Conservation (phyloP, 1,140 invertebrate genomes). For the Diploscapter pachys region DNA sequence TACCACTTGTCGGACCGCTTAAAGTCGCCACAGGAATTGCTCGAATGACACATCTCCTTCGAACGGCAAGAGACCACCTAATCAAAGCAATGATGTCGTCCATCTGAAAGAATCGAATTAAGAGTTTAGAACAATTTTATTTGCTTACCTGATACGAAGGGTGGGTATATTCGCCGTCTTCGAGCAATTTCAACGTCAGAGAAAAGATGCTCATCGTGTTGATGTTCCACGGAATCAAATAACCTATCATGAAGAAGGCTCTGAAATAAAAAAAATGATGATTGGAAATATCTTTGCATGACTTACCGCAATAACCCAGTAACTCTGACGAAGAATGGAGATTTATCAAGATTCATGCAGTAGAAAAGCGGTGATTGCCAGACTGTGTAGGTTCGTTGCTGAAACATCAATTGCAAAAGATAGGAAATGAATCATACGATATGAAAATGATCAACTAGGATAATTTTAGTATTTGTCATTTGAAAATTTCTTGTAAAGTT, state of each 20-base stretch:
- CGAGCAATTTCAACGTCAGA: slow-evolving; percentile 41
- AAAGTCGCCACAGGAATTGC: slow-evolving; percentile 41
- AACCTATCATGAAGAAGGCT: slow-evolving; percentile 49
- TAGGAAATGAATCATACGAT: background rate
- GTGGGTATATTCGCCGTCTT: slow-evolving; percentile 46
- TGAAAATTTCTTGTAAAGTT: background rate
- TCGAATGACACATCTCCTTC: slow-evolving; percentile 36
- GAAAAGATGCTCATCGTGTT: slow-evolving; percentile 51
- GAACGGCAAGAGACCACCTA: slow-evolving; percentile 46
- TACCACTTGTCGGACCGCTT: slow-evolving; percentile 40
- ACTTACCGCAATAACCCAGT: slow-evolving; percentile 29
- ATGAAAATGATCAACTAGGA: background rate
- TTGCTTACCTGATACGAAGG: slow-evolving; percentile 42
- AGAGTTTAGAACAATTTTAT: background rate
- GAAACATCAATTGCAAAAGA: slow-evolving; percentile 7
- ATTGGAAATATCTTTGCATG: background rate
- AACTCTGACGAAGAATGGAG: slow-evolving; percentile 47
- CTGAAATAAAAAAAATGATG: slow-evolving; percentile 16
- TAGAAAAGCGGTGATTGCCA: slow-evolving; percentile 49
- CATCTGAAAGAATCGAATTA: slow-evolving; percentile 27
- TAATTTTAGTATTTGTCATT: background rate
- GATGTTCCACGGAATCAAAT: slow-evolving; percentile 48
- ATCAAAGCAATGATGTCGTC: slow-evolving; percentile 49
- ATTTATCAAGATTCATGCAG: slow-evolving; percentile 46
- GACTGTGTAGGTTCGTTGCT: slow-evolving; percentile 41